Percentiles rank a stretch among this genome's conserved stretches.
Conservation (phyloP, 2,797 vertebrate species). For the Periophthalmus magnuspinnatus region DNA sequence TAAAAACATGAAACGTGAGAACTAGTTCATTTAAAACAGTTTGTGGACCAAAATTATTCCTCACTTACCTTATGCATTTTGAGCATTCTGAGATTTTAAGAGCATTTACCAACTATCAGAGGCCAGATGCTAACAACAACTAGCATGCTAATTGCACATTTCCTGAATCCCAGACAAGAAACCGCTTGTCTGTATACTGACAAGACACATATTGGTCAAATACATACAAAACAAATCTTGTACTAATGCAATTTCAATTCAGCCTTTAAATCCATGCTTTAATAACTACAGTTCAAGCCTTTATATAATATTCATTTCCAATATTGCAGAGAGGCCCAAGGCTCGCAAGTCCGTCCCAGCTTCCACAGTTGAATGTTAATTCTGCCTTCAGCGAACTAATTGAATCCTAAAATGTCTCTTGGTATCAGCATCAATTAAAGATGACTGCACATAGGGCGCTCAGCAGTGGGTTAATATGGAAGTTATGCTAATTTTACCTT, state of each 20-base stretch:
- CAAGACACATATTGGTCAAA: too few species aligned
- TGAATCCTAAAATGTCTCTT: constrained; percentile 53
- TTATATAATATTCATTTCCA: constrained; percentile 68
- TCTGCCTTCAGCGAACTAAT: constrained; percentile 44
- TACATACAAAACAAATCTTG: too few species aligned
- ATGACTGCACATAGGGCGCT: constrained; percentile 37
- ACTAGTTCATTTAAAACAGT: too few species aligned
- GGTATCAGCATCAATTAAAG: constrained; percentile 61
- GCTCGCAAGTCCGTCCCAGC: constrained; percentile 41
- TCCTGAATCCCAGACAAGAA: too few species aligned
- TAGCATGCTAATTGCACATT: too few species aligned
- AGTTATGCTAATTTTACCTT: constrained; percentile 11
- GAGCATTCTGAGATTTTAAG: too few species aligned
- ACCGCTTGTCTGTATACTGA: too few species aligned
- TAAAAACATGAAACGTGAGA: too few species aligned
- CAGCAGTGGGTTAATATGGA: constrained; percentile 7
- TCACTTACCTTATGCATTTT: too few species aligned
- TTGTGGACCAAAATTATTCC: too few species aligned
- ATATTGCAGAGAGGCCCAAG: constrained; percentile 57
- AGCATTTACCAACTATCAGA: too few species aligned
- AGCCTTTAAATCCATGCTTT: constrained; percentile 51
- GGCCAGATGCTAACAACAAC: too few species aligned
- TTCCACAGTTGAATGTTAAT: constrained; percentile 54
- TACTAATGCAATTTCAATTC: constrained; percentile 44
- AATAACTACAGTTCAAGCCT: constrained; percentile 51